Conservation (phyloP, 2,113 vertebrate genomes). For the Erpornis zantholeuca region DNA sequence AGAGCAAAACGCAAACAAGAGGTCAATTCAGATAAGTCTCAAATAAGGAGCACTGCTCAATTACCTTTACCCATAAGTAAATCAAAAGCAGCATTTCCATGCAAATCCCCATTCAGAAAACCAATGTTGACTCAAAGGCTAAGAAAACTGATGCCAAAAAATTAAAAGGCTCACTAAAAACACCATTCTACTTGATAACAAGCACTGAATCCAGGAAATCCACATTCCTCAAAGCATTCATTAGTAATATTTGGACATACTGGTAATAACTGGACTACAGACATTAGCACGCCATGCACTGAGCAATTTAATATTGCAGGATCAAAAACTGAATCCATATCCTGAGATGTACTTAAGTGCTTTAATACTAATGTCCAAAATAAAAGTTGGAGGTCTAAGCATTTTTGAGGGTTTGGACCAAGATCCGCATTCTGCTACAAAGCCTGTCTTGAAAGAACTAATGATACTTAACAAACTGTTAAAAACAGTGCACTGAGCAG, state of each 20-base stretch:
- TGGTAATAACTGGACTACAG: neutral
- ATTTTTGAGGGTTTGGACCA: neutral
- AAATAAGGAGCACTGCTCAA: neutral
- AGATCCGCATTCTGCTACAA: neutral
- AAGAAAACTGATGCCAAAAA: neutral
- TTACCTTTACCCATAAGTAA: neutral
- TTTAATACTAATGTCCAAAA: neutral
- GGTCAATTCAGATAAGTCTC: neutral
- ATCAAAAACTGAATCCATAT: neutral
- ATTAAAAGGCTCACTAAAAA: neutral
- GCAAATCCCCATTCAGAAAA: slow-evolving; percentile 24
- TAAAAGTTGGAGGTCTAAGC: neutral
- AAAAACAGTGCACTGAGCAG: neutral
- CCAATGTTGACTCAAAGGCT: neutral
- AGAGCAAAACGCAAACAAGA: slow-evolving; percentile 39
- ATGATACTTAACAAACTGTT: neutral
- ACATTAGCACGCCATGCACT: neutral
- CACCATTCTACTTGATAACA: neutral
- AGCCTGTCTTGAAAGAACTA: neutral
- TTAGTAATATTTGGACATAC: neutral
- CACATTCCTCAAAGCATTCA: neutral
- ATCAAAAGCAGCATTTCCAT: slow-evolving; percentile 6
- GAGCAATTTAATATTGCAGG: neutral
- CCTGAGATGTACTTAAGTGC: neutral
- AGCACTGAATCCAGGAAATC: neutral